Evolutionary conservation across 2,113 vertebrate genomes (phyloP), one percentile per base, ranked within the genome.

Genomic region (Lycocorax pyrrhopterus): DNA sequence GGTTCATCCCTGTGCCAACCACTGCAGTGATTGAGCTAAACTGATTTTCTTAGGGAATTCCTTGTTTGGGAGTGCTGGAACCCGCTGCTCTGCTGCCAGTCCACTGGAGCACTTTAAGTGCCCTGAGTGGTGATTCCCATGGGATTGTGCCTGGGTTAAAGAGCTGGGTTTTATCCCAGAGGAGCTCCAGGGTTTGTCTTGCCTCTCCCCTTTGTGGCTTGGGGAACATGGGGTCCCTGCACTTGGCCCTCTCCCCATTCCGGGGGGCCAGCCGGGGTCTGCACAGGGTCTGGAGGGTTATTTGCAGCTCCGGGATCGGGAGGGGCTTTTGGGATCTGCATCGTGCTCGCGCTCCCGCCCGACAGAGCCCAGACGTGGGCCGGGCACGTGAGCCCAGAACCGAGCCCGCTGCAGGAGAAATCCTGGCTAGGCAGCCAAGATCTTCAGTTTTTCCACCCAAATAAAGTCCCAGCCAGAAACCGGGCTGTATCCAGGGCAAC

Each of bases 191-290:
- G 47, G 25, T 7, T 77, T 55, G 6, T 12, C 8, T 21, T 35
- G 9, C 12, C 51, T 52, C 21, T 53, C 15, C 17, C 18, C 9
- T 39, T 69, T 17, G 10, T 1, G 9, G 3, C 33, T 29, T 6
- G 20, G 39, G 2, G 17, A n/a, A 8, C 1, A 0, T 0, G 5
- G 41, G 51, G 35, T 29, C n/a, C 33, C 20, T 35, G 58, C 27
- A 0, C 3, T 3, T 3, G 41, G 43, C 20, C 10, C 47, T 8
- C 43, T 30, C 53, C 81, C 68, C 37, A 0, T 22, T 7, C 8
- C 0, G 7, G 52, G 67, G 78, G 72, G 16, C 10, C 32, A n/a
- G 18, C 23, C 0, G 7, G 69, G 39, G 2, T 16, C 58, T 58
- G 55, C 3, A 0, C 43, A 5, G 27, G 55, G 23, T 12, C 39